Evolutionary conservation across 2,113 vertebrate genomes (phyloP), one percentile per base, ranked within the genome.

Genomic region (Myxocyprinus asiaticus): DNA sequence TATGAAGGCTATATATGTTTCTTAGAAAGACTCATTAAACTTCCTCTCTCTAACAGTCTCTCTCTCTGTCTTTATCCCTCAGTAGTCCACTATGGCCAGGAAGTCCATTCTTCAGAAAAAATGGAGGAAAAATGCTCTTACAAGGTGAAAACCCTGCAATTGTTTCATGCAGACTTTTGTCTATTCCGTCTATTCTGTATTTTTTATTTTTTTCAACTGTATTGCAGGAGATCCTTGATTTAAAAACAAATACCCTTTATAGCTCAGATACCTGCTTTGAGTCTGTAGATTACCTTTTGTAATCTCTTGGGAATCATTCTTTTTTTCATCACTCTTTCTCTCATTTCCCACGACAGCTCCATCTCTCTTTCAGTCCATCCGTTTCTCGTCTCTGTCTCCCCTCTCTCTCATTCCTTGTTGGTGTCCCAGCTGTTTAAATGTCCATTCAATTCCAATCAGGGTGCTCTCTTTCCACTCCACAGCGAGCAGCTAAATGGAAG

Each of bases 81-180:
- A 93, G 92, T 91, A 92, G 93, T 85, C 92, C 94, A 72, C 91
- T 95, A 86, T 95, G 94, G 94, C 91, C 94, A 9, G 94, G 93
- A 91, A 94, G 92, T 87, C 93, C 92, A 86, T 94, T 95, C 79
- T 94, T 95, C 91, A 94, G 94, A 90, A 95, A 93, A 87, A 95
- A 95, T 6, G 94, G 67, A 61, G 77, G 94, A 88, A 33, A 33
- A 33, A 91, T 94, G 80, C 91, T 95, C 81, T 92, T 95, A 0
- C 94, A 93, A 94, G 94, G 94, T 95, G 94, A 77, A 17, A 12
- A 42, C 43, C 33, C 9, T 51, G 15, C 44, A 14, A 50, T 53
- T 11, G 11, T 7, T 4, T 22, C 44, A 56, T 44, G 15, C 33
- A 78, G n/a, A 58, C 69, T 22, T 15, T n/a, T 50, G 45, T 76